Conservation (phyloP, 2,888 invertebrate genomes). For the Sceliomorpha sp. region DNA sequence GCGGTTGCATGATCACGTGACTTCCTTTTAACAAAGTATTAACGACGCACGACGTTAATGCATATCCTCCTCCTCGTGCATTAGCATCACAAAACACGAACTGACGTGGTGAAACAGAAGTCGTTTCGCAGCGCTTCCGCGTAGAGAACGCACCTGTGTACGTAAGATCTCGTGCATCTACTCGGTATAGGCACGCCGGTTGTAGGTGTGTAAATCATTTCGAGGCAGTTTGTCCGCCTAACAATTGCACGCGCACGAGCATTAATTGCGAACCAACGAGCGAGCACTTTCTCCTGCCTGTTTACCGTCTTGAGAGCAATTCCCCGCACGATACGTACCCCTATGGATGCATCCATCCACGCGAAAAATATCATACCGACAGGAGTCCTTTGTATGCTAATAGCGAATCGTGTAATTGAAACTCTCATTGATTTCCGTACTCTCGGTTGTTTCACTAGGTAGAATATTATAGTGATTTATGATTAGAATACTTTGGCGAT, state of each 20-base stretch:
- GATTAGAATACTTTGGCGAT: too few relatives aligned
- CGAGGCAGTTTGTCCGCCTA: slow-evolving; percentile 58
- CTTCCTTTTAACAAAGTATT: slow-evolving; percentile 59
- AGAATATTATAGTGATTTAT: too few relatives aligned
- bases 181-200: slow-evolving; percentile 42
- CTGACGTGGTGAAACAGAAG: slow-evolving; percentile 60
- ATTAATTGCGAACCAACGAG: slow-evolving; percentile 61
- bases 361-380: slow-evolving; percentile 18
- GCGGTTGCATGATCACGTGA: slow-evolving; percentile 49
- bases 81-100: slow-evolving; percentile 58
- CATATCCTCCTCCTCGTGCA: slow-evolving; percentile 40
- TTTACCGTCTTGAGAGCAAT: slow-evolving; percentile 34
- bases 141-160: slow-evolving; percentile 48
- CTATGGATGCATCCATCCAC: slow-evolving; percentile 5
- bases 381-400: slow-evolving; percentile 34
- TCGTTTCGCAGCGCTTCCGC: slow-evolving; percentile 60
- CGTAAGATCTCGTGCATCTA: slow-evolving; percentile 37
- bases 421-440: slow-evolving; percentile 28
- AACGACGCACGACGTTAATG: slow-evolving; percentile 55
- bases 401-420: slow-evolving; percentile 30
- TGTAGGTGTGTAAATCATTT: slow-evolving; percentile 59
- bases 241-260: slow-evolving; percentile 59
- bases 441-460: slow-evolving; percentile 16
- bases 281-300: slow-evolving; percentile 58
- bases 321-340: slow-evolving; percentile 27